Evolutionary conservation across 1,140 invertebrate genomes (phyloP).

Genomic region (Drosophila ercepeae): DNA sequence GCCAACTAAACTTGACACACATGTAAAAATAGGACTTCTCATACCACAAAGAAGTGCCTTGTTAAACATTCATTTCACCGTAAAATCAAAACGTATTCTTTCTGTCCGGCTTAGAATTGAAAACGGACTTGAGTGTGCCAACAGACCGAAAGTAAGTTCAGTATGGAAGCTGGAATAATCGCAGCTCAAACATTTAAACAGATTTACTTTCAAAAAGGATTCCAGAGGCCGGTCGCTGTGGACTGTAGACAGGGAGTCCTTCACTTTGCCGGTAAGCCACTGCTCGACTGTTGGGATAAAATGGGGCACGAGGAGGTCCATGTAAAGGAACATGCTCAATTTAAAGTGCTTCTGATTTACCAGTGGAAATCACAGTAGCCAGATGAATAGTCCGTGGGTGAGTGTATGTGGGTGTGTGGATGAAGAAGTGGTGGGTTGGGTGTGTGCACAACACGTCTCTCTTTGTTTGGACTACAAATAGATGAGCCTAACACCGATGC

Average conservation of each 20-base stretch:
- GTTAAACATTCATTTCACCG: not conserved
- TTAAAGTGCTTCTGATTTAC: constrained; percentile 73
- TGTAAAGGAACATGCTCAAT: constrained; percentile 70
- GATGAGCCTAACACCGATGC: constrained; percentile 54
- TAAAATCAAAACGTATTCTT: constrained; percentile 1
- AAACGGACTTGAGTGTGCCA: constrained; percentile 16
- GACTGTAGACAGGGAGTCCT: constrained; percentile 7
- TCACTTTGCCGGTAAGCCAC: constrained; percentile 41
- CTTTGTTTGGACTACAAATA: constrained; percentile 76
- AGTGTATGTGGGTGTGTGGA: constrained; percentile 4
- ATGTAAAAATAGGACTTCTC: not conserved
- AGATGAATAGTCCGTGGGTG: no score
- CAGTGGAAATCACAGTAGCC: constrained; percentile 32
- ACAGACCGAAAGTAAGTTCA: not conserved
- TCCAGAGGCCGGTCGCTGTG: not conserved
- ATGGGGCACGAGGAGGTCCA: constrained; percentile 15
- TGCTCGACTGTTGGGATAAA: constrained; percentile 1
- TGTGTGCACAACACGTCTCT: constrained; percentile 57
- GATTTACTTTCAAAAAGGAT: constrained; percentile 39
- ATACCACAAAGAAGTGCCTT: not conserved
- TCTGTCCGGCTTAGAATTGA: constrained; percentile 5
- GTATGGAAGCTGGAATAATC: constrained; percentile 36
- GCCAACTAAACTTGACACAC: not conserved
- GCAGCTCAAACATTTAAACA: constrained; percentile 60
- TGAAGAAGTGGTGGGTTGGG: not conserved